Percentiles rank a stretch among this genome's conserved stretches.
Conservation (phyloP, 1,140 invertebrate genomes). For the Drosophila nasuta region DNA sequence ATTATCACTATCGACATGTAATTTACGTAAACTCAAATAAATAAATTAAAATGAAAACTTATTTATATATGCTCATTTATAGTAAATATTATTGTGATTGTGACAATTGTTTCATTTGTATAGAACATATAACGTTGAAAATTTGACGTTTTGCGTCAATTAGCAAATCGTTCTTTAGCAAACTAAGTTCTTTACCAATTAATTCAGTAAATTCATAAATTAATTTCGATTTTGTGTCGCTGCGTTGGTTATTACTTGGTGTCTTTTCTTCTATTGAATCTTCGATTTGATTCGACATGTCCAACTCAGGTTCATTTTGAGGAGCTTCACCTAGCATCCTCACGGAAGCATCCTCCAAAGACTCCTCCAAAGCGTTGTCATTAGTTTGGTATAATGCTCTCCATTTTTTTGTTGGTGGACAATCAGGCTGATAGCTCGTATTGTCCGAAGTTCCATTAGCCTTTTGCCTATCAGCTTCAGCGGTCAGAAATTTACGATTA, state of each 20-base stretch:
- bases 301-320: conserved; percentile 4
- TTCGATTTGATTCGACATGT: background rate
- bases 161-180: conserved; percentile 47
- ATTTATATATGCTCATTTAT: background rate
- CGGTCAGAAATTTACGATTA: no score
- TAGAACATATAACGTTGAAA: conserved; percentile 52
- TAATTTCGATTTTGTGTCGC: background rate
- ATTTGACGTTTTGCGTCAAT: conserved; percentile 53
- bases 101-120: conserved; percentile 53
- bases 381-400: background rate
- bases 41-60: conserved; percentile 41
- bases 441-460: no score
- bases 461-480: no score
- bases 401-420: background rate
- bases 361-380: background rate
- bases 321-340: no score
- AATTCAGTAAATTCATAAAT: conserved; percentile 53
- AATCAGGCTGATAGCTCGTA: no score
- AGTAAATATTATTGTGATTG: background rate
- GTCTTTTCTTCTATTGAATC: background rate
- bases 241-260: background rate
- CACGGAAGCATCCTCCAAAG: background rate
- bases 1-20: conserved; percentile 80
- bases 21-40: conserved; percentile 81
- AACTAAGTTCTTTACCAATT: conserved; percentile 49